These are phyloP conservation scores for Heloderma charlesbogerti DNA, from an alignment of 2,113 vertebrate species.

Conservation along the genomic window DNA sequence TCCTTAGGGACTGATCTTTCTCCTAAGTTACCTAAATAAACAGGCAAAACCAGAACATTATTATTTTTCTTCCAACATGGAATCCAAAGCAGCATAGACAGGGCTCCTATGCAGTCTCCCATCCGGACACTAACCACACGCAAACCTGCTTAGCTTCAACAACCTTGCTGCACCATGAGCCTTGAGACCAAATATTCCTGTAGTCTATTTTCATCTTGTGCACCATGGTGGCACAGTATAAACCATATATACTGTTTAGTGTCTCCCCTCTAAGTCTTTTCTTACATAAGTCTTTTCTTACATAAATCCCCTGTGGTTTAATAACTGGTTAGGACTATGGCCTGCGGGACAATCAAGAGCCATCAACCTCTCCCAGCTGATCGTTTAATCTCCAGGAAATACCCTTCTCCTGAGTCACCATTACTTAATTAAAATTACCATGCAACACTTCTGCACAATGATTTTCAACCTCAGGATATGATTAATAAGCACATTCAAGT, in stretches of 20 bases:
- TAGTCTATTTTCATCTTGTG: background rate
- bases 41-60: background rate
- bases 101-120: background rate
- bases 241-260: too few relatives aligned
- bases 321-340: background rate
- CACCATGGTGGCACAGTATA: background rate
- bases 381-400: slow-evolving; percentile 40
- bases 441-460: slow-evolving; percentile 10
- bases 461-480: slow-evolving; percentile 27
- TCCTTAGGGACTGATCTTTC: background rate
- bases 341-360: slow-evolving; percentile 6
- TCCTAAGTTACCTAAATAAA: background rate
- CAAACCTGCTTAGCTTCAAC: background rate
- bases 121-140: background rate
- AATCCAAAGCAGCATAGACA: background rate
- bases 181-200: background rate
- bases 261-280: background rate
- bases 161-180: background rate
- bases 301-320: slow-evolving; percentile 42
- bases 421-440: slow-evolving; percentile 36
- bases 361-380: slow-evolving; percentile 18
- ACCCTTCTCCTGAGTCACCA: slow-evolving; percentile 16
- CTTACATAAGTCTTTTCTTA: too few relatives aligned
- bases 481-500: slow-evolving; percentile 37
- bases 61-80: background rate